Conservation (phyloP, 1,140 invertebrate species). For the Papilio glaucus region DNA sequence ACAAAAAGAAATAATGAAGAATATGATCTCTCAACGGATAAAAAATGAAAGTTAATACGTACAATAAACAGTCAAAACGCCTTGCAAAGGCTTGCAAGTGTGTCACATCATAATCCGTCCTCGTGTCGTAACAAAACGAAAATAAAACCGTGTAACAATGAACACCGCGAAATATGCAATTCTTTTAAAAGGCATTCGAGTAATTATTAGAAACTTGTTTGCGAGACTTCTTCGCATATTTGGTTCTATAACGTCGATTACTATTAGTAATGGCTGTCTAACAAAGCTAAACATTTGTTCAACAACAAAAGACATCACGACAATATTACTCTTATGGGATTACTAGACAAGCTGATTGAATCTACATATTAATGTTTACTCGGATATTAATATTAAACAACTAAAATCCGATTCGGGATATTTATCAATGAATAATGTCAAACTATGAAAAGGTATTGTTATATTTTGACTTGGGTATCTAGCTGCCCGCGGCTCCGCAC, state of each 20-base stretch:
- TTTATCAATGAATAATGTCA: no score
- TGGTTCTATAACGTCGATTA: slow-evolving; percentile 11
- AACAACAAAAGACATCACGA: not conserved
- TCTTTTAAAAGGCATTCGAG: slow-evolving; percentile 24
- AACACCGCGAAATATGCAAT: slow-evolving; percentile 29
- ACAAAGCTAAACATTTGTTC: not conserved
- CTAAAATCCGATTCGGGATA: no score
- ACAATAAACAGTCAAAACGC: slow-evolving; percentile 15
- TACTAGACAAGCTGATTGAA: not conserved
- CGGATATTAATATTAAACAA: not conserved
- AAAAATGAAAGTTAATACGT: slow-evolving; percentile 26
- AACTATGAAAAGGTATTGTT: no score
- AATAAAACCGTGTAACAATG: slow-evolving; percentile 28
- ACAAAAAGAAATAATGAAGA: slow-evolving; percentile 2
- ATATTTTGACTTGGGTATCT: no score
- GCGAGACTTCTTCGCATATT: slow-evolving; percentile 18
- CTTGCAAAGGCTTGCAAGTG: slow-evolving; percentile 16
- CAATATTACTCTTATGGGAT: slow-evolving; percentile 4
- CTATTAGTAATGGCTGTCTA: slow-evolving; percentile 1
- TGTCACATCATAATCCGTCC: slow-evolving; percentile 29
- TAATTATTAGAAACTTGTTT: slow-evolving; percentile 27
- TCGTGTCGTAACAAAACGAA: slow-evolving; percentile 34
- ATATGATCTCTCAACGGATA: slow-evolving; percentile 18
- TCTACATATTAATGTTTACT: not conserved
- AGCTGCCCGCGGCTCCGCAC: no score